A percentile compares a stretch with the other conserved stretches of the same genome.
Evolutionary conservation across 2,113 vertebrate species (phyloP).

Genomic region (Ranitomeya imitator): DNA sequence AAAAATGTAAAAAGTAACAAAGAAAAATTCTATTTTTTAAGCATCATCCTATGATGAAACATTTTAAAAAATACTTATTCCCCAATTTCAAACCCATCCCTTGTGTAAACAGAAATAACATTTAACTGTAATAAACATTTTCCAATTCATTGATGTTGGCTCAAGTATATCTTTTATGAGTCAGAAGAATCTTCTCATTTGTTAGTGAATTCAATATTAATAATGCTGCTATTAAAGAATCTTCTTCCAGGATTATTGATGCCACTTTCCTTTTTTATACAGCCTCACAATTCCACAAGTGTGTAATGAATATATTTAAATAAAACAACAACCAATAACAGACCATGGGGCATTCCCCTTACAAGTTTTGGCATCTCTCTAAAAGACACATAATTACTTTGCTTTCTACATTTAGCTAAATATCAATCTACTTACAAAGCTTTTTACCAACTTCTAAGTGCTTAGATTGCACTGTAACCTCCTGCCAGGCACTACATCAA

Average conservation of each 20-base stretch:
- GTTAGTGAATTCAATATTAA: background rate
- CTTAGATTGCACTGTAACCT: conserved; percentile 13
- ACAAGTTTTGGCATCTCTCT: background rate
- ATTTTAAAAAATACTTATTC: background rate
- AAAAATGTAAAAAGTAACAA: too few relatives aligned
- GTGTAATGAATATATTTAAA: conserved; percentile 11
- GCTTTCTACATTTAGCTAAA: conserved; percentile 12
- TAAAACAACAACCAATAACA: background rate
- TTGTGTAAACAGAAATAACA: background rate
- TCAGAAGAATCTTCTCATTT: background rate
- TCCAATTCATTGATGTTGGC: background rate
- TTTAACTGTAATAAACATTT: background rate
- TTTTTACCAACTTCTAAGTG: conserved; percentile 21
- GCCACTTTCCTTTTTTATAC: background rate
- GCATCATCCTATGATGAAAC: too few relatives aligned
- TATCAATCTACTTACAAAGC: conserved; percentile 20
- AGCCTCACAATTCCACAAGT: background rate
- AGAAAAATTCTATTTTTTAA: too few relatives aligned
- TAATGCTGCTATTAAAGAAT: background rate
- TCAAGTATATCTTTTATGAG: background rate
- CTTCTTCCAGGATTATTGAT: background rate
- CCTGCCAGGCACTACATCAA: conserved; percentile 12
- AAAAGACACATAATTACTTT: background rate
- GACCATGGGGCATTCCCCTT: conserved; percentile 6
- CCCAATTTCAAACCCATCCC: background rate